These are phyloP conservation scores for Bombus ignitus DNA, from an alignment of 1,140 invertebrate species.

Conservation along the genomic window DNA sequence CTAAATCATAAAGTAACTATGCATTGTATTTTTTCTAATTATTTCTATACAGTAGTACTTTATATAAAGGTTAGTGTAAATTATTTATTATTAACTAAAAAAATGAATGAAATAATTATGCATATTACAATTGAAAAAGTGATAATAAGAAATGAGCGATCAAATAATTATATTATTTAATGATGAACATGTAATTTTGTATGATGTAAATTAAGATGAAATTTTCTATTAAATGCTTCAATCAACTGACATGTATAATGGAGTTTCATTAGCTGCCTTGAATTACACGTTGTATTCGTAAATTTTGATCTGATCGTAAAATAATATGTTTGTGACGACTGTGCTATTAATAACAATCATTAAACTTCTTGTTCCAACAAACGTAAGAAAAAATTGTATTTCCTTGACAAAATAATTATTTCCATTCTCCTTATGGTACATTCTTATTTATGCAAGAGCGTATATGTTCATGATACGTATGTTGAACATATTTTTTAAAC, in stretches of 20 bases:
- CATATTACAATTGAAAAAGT: neutral
- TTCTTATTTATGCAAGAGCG: too few species aligned
- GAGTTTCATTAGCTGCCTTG: neutral
- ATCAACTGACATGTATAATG: neutral
- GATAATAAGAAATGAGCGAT: neutral
- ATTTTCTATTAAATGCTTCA: neutral
- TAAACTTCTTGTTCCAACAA: neutral
- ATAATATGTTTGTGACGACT: neutral
- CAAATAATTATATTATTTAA: neutral
- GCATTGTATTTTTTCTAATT: neutral
- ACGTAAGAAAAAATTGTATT: neutral
- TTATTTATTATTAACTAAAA: neutral
- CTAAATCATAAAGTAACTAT: neutral
- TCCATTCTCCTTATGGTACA: too few species aligned
- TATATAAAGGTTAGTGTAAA: neutral
- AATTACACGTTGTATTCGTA: neutral
- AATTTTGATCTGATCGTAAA: neutral
- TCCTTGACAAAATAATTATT: neutral
- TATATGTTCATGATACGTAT: neutral
- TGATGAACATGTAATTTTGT: neutral
- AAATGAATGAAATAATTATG: neutral
- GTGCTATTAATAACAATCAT: too few species aligned
- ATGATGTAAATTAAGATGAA: neutral
- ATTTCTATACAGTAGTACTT: too few species aligned
- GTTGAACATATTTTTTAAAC: neutral